These are phyloP conservation scores for Ceratotherium simum DNA, from an alignment of 2,113 vertebrate species.

Conservation along the genomic window DNA sequence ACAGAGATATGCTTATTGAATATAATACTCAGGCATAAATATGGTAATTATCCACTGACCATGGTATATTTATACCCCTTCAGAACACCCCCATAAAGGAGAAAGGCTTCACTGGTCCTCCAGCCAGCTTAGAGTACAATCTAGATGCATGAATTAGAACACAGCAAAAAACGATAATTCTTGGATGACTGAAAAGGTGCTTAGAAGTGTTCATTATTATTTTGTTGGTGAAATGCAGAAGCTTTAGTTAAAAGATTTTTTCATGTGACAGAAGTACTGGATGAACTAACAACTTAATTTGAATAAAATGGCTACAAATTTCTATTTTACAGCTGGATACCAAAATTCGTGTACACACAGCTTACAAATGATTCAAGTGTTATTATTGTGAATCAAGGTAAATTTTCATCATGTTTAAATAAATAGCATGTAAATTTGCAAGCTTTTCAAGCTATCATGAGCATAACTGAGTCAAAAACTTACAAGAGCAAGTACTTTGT, in stretches of 20 bases:
- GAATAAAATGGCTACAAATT: not conserved
- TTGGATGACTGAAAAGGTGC: not conserved
- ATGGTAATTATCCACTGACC: not conserved
- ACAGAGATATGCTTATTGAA: not conserved
- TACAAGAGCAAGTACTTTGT: not conserved
- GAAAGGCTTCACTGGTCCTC: not conserved
- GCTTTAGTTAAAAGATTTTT: constrained; percentile 19
- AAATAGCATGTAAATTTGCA: not conserved
- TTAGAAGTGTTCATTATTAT: not conserved
- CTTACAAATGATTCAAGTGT: not conserved
- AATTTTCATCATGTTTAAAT: constrained; percentile 19
- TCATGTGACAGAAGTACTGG: not conserved
- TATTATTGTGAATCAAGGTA: not conserved
- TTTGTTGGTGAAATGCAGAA: not conserved
- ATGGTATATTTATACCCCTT: not conserved
- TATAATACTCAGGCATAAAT: not conserved
- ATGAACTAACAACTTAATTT: not conserved
- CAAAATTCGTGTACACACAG: not conserved
- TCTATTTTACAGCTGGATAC: not conserved
- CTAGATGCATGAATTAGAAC: not conserved
- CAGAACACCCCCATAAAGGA: not conserved
- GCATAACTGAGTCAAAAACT: not conserved
- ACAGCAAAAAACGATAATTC: not conserved
- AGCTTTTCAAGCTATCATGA: not conserved
- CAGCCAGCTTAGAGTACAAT: not conserved